Percentiles rank a stretch among this genome's conserved stretches.
Evolutionary conservation across 2,113 vertebrate species (phyloP).

Genomic region (Ceratotherium simum): DNA sequence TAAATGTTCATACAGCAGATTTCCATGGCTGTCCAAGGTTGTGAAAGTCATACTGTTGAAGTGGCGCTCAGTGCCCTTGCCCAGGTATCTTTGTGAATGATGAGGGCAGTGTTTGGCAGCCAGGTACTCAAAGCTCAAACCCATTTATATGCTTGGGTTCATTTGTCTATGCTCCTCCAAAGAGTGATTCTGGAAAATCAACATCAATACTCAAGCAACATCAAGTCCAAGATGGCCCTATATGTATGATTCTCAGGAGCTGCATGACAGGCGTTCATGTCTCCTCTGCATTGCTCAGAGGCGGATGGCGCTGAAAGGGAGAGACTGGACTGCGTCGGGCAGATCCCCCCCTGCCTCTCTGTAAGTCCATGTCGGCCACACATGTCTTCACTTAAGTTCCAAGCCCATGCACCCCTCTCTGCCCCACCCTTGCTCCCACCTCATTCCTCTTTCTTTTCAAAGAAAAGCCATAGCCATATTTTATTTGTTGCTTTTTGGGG

Average conservation of each 20-base stretch:
- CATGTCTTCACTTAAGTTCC: background rate
- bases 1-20: background rate
- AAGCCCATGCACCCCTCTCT: background rate
- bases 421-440: conserved; percentile 12
- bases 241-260: background rate
- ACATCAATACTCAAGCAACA: background rate
- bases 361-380: background rate
- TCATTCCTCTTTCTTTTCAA: conserved; percentile 67
- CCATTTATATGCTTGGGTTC: background rate
- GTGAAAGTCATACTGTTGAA: background rate
- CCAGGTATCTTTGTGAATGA: background rate
- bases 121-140: background rate
- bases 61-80: background rate
- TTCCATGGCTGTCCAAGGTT: background rate
- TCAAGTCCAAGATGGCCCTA: background rate
- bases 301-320: rapidly evolving
- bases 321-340: background rate
- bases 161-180: background rate
- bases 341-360: background rate
- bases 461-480: conserved; percentile 8
- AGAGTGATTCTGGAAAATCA: background rate
- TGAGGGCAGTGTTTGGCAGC: background rate
- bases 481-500: conserved; percentile 19
- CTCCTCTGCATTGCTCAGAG: background rate
- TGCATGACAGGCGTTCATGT: rapidly evolving